phyloP scores from a whole-genome alignment of 2,113 vertebrate species.

The Eurystomus gularis region DNA sequence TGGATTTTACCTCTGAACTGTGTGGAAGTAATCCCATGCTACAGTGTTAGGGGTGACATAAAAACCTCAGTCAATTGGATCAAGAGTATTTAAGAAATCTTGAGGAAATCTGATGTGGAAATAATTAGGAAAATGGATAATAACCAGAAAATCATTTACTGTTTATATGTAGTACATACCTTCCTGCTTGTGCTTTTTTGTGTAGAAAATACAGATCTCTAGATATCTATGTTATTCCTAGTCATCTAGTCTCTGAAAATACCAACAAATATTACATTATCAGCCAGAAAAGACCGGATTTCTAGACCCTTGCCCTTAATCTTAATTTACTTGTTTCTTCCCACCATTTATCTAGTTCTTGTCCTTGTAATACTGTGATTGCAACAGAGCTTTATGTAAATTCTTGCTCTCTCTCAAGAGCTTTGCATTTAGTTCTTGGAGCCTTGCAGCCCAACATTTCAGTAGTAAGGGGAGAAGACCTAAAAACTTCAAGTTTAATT shows the following conservation, averaged over 20 bases:
- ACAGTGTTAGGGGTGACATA: neutral
- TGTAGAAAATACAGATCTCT: neutral
- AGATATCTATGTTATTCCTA: neutral
- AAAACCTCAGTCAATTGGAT: neutral
- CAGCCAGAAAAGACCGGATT: neutral
- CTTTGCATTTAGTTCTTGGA: neutral
- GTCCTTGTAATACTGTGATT: neutral
- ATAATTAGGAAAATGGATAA: neutral
- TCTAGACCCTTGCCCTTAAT: neutral
- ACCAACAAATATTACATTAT: neutral
- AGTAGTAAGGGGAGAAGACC: neutral
- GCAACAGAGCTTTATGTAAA: neutral
- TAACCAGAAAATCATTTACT: neutral
- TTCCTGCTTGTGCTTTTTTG: neutral
- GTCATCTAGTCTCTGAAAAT: neutral
- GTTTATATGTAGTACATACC: neutral
- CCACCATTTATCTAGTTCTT: neutral
- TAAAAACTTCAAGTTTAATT: neutral
- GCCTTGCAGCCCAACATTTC: neutral
- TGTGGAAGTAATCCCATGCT: neutral
- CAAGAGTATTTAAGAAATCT: neutral
- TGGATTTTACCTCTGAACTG: neutral
- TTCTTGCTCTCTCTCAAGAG: rapidly evolving
- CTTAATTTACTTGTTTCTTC: neutral
- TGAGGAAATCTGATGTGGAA: neutral